Evolutionary conservation across 2,113 vertebrate genomes (phyloP), one percentile per base, ranked within the genome.

Genomic region (Stegastes partitus): DNA sequence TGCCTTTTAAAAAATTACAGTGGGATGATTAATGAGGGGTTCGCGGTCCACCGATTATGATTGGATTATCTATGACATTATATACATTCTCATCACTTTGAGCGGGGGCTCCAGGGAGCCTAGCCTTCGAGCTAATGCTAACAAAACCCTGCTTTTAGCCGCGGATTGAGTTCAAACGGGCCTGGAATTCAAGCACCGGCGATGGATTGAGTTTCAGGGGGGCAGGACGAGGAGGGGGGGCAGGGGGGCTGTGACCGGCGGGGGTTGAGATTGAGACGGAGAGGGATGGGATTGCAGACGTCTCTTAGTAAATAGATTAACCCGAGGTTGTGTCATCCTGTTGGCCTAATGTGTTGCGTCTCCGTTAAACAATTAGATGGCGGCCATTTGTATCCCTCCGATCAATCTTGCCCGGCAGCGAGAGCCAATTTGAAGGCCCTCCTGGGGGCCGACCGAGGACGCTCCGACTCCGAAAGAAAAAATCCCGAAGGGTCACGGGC

Each of bases 401-500:
- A 96, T 96, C 94, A 94, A 95, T 96, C 94, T 95, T 87, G 58
- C 79, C 92, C 68, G 56, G 83, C 91, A 93, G 93, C 57, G 6
- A 91, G 91, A 93, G 93, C 91, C 91, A 91, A 94, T 94, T 93
- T 92, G 93, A 93, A 84, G 90, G 90, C 86, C 86, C 84, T 76
- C 89, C 44, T 39, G 71, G 76, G 87, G 84, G 81, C 81, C 18
- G 87, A 80, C 42, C 57, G 55, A 82, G 87, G 84, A 81, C 54
- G 85, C 90, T 83, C 81, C 57, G 34, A 61, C 81, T 88, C 71
- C 39, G 77, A 73, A 45, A 88, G 73, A 75, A 85, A 85, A 90
- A 79, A 75, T 82, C 80, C 70, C 9, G 44, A 79, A 80, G 76
- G 91, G 92, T 90, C 88, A 77, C 23, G n/a, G 75, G 69, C 77